Percentiles rank a stretch among this genome's conserved stretches.
These are phyloP conservation scores for Nymphalis polychloros DNA, from an alignment of 2,888 invertebrate genomes.

Conservation along the genomic window DNA sequence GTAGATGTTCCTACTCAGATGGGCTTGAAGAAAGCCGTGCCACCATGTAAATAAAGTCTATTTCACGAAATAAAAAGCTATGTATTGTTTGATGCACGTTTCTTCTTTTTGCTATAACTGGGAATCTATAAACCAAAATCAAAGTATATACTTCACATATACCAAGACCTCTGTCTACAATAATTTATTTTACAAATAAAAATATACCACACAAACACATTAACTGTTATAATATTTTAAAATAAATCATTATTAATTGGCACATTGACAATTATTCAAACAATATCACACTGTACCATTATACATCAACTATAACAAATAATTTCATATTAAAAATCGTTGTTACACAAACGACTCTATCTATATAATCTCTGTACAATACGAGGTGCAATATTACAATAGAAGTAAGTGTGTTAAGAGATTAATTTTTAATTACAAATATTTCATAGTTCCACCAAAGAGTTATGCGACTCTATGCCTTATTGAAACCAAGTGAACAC, in stretches of 20 bases:
- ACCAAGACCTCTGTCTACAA: too few species aligned
- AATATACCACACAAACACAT: constrained; percentile 14
- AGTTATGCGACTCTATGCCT: background rate
- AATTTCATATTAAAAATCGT: constrained; percentile 17
- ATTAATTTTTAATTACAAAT: constrained; percentile 16
- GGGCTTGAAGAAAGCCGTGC: too few species aligned
- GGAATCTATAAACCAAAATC: too few species aligned
- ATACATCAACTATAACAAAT: background rate
- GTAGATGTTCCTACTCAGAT: too few species aligned
- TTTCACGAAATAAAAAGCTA: too few species aligned
- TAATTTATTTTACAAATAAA: background rate
- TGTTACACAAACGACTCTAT: constrained; percentile 26
- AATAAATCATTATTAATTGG: constrained; percentile 23
- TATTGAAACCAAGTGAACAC: background rate
- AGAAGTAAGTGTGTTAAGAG: constrained; percentile 29
- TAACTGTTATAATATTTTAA: background rate
- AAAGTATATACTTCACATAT: too few species aligned
- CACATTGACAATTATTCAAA: constrained; percentile 26
- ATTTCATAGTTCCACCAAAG: background rate
- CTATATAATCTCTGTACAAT: constrained; percentile 27
- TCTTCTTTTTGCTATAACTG: too few species aligned
- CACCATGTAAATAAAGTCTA: too few species aligned
- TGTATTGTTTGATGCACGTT: too few species aligned
- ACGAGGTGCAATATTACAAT: constrained; percentile 29
- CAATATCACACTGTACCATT: constrained; percentile 10